A percentile compares a stretch with the other conserved stretches of the same genome.
phyloP scores from a whole-genome alignment of 1,140 invertebrate genomes.

The Neotoxoptera formosana region DNA sequence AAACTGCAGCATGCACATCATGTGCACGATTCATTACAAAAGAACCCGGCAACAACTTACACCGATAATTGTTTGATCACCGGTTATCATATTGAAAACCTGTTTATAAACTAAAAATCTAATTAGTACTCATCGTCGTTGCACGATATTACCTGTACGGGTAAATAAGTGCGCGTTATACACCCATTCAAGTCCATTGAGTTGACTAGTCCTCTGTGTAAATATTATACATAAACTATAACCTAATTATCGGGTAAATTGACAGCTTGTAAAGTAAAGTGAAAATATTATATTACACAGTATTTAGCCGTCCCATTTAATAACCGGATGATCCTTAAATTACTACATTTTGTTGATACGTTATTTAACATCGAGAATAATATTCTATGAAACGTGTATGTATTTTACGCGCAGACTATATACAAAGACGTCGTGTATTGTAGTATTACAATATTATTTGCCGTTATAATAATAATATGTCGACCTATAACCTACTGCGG shows the following conservation, averaged over 20 bases:
- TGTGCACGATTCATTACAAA: neutral
- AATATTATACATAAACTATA: neutral
- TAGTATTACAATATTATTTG: neutral
- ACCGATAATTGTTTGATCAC: neutral
- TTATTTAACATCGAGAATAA: neutral
- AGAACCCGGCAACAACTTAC: neutral
- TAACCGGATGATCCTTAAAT: slow-evolving; percentile 9
- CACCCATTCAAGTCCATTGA: neutral
- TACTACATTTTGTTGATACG: neutral
- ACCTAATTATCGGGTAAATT: neutral
- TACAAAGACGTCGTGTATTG: neutral
- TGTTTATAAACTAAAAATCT: neutral
- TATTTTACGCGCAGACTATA: neutral
- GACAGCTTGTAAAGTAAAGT: neutral
- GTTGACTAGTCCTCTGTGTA: neutral
- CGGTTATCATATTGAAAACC: slow-evolving; percentile 4
- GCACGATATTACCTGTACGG: neutral
- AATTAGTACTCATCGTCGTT: neutral
- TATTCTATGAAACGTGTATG: neutral
- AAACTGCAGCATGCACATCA: neutral
- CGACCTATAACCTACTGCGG: neutral
- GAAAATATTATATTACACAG: neutral
- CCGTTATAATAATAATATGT: neutral
- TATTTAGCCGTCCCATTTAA: neutral
- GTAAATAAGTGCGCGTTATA: neutral